A percentile compares a stretch with the other conserved stretches of the same genome.
phyloP scores from a whole-genome alignment of 2,888 invertebrate species.

The Terebella lapidaria region DNA sequence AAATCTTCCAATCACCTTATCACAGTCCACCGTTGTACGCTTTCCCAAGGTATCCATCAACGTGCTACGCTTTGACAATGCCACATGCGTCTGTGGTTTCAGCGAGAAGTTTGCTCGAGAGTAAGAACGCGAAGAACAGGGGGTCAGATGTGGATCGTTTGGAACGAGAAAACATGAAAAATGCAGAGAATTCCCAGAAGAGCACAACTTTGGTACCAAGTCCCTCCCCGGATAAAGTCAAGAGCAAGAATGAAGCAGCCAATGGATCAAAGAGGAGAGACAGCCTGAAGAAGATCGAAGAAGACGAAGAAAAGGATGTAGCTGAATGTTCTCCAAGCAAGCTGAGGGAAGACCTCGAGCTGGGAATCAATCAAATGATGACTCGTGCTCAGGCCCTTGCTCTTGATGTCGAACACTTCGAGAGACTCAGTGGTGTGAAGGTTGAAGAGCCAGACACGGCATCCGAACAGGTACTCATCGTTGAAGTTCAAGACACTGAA shows the following conservation, averaged over 20 bases:
- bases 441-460: not conserved
- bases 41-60: not conserved
- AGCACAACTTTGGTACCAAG: too few species aligned
- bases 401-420: too few species aligned
- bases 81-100: not conserved
- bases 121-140: not conserved
- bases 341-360: constrained; percentile 19
- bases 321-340: constrained; percentile 22
- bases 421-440: not conserved
- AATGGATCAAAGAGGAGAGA: not conserved
- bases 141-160: not conserved
- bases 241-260: not conserved
- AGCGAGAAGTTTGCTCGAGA: not conserved
- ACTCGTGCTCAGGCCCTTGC: not conserved
- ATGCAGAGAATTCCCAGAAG: not conserved
- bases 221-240: not conserved
- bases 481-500: not conserved
- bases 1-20: not conserved
- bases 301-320: constrained; percentile 19
- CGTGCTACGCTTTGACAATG: not conserved
- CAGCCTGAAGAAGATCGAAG: not conserved
- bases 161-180: not conserved
- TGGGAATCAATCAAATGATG: constrained; percentile 8
- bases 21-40: not conserved
- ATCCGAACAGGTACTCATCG: not conserved